Conservation (phyloP, 1,140 invertebrate genomes). For the Epicauta chinensis region DNA sequence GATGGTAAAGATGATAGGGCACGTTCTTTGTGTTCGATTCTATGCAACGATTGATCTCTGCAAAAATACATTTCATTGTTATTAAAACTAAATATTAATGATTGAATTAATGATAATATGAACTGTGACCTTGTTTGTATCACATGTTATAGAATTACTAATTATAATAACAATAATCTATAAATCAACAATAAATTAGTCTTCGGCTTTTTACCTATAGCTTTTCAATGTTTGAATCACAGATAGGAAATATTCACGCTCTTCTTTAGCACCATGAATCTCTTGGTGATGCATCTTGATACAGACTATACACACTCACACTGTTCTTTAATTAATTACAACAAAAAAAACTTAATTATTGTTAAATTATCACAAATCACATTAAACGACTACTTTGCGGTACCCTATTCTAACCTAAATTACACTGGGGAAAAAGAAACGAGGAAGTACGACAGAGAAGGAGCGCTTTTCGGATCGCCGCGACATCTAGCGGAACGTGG, state of each 20-base stretch:
- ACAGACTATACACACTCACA: background rate
- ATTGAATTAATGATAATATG: too few relatives aligned
- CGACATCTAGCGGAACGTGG: too few relatives aligned
- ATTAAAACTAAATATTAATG: background rate
- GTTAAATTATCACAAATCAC: constrained; percentile 10
- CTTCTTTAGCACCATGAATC: constrained; percentile 39
- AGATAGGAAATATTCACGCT: constrained; percentile 69
- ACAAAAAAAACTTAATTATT: too few relatives aligned
- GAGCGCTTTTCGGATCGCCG: too few relatives aligned
- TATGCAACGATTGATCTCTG: constrained; percentile 53
- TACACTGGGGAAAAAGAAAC: too few relatives aligned
- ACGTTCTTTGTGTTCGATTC: constrained; percentile 66
- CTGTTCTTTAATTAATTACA: background rate
- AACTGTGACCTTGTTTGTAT: too few relatives aligned
- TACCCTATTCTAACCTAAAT: constrained; percentile 14
- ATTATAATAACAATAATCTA: too few relatives aligned
- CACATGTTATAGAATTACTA: too few relatives aligned
- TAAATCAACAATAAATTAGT: too few relatives aligned
- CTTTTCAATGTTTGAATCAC: constrained; percentile 73
- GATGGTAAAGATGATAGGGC: constrained; percentile 68
- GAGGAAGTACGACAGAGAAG: too few relatives aligned
- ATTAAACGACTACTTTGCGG: constrained; percentile 11
- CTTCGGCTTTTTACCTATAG: constrained; percentile 62
- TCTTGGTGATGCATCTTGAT: constrained; percentile 6
- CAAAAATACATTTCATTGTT: background rate